Evolutionary conservation across 2,797 vertebrate species (phyloP).

Genomic region (Dallia pectoralis): DNA sequence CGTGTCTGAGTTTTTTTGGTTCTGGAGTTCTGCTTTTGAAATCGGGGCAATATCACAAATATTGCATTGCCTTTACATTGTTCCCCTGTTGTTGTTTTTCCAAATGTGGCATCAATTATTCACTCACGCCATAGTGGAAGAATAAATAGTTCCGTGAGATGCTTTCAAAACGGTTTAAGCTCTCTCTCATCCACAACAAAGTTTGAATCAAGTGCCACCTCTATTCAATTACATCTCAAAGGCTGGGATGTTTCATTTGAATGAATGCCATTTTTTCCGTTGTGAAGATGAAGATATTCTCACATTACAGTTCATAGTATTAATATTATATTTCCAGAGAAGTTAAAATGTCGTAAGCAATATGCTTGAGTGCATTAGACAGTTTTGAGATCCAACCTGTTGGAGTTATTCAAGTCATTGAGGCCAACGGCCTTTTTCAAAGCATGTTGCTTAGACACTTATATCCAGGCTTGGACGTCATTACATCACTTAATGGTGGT

Average conservation of each 20-base stretch:
- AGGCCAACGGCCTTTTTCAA: not conserved
- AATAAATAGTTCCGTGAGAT: slow-evolving; percentile 25
- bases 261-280: slow-evolving; percentile 36
- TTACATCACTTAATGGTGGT: not conserved
- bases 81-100: slow-evolving; percentile 48
- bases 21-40: slow-evolving; percentile 8
- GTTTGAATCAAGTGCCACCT: not conserved
- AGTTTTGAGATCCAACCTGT: not conserved
- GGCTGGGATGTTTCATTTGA: slow-evolving; percentile 23
- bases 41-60: slow-evolving; percentile 41
- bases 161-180: not conserved
- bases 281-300: slow-evolving; percentile 19
- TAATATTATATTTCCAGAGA: not conserved
- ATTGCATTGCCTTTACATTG: slow-evolving; percentile 50
- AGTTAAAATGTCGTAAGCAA: not conserved
- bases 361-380: not conserved
- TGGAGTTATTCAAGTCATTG: not conserved
- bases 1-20: slow-evolving; percentile 3
- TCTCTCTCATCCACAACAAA: not conserved
- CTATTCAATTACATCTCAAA: not conserved
- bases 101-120: slow-evolving; percentile 46
- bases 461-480: not conserved
- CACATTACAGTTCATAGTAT: not conserved
- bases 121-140: slow-evolving; percentile 35
- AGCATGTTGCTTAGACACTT: not conserved